Base-by-base conservation (phyloP, 2,797 vertebrate species). In the Ateles fusciceps region DNA sequence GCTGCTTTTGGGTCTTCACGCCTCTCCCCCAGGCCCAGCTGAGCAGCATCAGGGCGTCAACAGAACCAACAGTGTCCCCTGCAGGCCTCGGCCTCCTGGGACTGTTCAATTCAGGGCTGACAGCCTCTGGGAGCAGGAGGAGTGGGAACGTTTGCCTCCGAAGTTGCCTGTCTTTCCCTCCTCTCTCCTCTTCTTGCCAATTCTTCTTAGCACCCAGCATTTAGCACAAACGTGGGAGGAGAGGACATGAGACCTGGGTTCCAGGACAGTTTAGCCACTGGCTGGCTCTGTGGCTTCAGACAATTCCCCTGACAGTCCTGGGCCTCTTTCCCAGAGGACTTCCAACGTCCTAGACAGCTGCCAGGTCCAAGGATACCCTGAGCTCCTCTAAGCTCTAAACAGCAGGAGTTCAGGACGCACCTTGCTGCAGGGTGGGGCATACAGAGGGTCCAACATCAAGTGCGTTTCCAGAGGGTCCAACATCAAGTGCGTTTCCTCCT, bases 1-100 rank as follows among this genome's bases (percentile, higher is more conserved):
- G 1, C 17, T n/a, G 26, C 33, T 17, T 21, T 5, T 30, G 26
- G 4, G 36, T 24, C 46, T 28, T 6, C 74, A 1, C 0, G 3
- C 39, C 30, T 33, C n/a, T 15, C 3, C 28, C 28, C 52, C 36
- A 4, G 52, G 42, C 8, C 22, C 52, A 26, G 24, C 44, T 33
- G 7, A 21, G 14, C 17, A 9, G 12, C 42, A 24, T 17, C 39
- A 22, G 57, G 24, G 61, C 42, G 22, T 19, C 57, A 3, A 5
- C 55, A 78, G 44, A 81, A 14, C 42, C 74, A 72, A 36, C 44
- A 74, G 91, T 21, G 61, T 26, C 42, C 78, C 48, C 88, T 71
- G 33, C 76, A 68, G 86, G 52, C 30, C 57, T 24, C 21, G 79
- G 30, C 39, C 46, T 36, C 48, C 44, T 36, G 50, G 44, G 7